Base-by-base conservation (phyloP, 2,888 invertebrate genomes). In the Lamproptera curius region DNA sequence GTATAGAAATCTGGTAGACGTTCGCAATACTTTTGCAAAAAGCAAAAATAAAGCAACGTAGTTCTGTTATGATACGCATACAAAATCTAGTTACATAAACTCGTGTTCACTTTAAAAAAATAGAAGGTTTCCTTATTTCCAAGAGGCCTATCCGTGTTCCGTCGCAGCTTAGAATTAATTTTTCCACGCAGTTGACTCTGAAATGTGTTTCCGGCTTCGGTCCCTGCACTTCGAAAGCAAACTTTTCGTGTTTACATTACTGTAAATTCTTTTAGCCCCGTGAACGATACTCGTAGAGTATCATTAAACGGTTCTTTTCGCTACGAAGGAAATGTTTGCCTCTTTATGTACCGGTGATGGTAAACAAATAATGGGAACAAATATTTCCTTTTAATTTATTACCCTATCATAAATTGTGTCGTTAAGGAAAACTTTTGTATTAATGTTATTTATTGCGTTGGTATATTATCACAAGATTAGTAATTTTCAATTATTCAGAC, bases 191-290 rank as follows among this genome's bases (percentile, higher is more conserved):
- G 84, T 84, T 86, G 85, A 85, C 70, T 79, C 72, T 76, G 80
- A 87, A 49, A 86, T 84, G 76, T 79, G 78, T 73, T 81, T 74
- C 82, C 76, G 67, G 72, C 80, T 79, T 67, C 74, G 80, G 83
- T 76, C 79, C 72, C 76, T 63, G 72, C 73, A 81, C 81, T 80
- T 82, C 72, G 74, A 81, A 80, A 79, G 82, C 82, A 79, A 83
- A 84, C 78, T 81, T 80, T 79, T 81, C 83, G 73, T 83, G 82
- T 81, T 83, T 83, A 80, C 77, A 76, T 82, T 78, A 77, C 79
- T 82, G 80, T 75, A 79, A 82, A 79, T 78, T 80, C 73, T 82
- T 79, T 76, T 70, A 76, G 69, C 75, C 76, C 76, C 74, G 73
- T 77, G 62, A 65, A 72, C 70, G 65, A 75, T 76, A 77, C 75